Evolutionary conservation across 2,113 vertebrate species (phyloP), one percentile per base, ranked within the genome.

Genomic region (Apteryx owenii): DNA sequence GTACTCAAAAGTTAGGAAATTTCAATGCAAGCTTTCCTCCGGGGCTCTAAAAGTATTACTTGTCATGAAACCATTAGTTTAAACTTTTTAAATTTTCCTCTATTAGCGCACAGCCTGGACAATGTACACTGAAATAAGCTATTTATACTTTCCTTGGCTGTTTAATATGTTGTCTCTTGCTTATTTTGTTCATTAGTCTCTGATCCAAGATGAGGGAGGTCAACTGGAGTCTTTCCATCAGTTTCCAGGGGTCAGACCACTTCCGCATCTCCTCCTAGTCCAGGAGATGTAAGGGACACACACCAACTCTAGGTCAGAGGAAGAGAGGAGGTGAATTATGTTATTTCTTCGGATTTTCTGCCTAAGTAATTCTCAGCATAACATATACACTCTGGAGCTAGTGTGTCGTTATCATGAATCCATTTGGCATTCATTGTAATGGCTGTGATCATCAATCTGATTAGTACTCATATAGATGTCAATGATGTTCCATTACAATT

Each of bases 401-500:
- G 61, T 0, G 5, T 71, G 46, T 75, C 50, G 1, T 84, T 95
- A 77, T 77, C 91, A 40, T 9, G 17, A 92, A 92, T 84, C 75
- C 22, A 38, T 95, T 91, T 95, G 87, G 90, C 64, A 1, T 83
- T 94, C 91, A 29, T 66, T 77, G 64, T 87, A 94, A 93, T 70
- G 90, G 44, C 92, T 84, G 81, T 66, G 89, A 81, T 92, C 85
- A 89, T 97, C 94, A 97, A 77, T 91, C 93, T 4, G 17, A 94
- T 95, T 95, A 96, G 88, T 73, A 93, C 81, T 95, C 95, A 66
- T 93, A 92, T 38, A 92, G 91, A 73, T 95, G 93, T 95, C 95
- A 95, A 85, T 97, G 94, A 62, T 18, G 1, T 69, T 91, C 87
- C 69, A 85, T 89, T 91, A 86, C 65, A 95, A 95, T 95, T 96